Evolutionary conservation across 1,140 invertebrate species (phyloP), one percentile per base, ranked within the genome.

Genomic region (Brachionus koreanus): DNA sequence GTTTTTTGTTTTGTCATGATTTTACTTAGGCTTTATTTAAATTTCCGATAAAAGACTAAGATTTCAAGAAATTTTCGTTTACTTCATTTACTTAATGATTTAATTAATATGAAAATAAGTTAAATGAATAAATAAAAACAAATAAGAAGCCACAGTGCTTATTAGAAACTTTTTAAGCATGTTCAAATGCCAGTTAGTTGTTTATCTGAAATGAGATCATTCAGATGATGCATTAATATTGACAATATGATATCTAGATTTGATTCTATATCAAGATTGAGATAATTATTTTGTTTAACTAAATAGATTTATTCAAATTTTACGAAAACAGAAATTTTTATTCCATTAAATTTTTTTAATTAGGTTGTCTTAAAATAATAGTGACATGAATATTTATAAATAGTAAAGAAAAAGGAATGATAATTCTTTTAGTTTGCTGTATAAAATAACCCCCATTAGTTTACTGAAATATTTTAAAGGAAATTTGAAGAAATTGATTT

Each of bases 91-190:
- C 9, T 37, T 39, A 37, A 69, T 69, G 10, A 39, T 69, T 69
- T 69, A 69, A 69, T 69, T 69, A 69, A 69, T 69, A 69, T 69
- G 33, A 39, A 69, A 69, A 69, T 69, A 69, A 69, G 65, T 19
- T 42, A 42, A 2, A 42, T 29, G 29, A 29, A 29, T 29, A 29
- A 29, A 29, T 29, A 13, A 42, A 23, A 19, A 19, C 16, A 23
- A 19, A 23, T 23, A 57, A 19, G 19, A 57, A 57, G 49, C 9
- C 49, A 16, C 19, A 57, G 2, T 19, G 49, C 19, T 57, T 23
- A 57, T 57, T 23, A 57, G 3, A 57, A 57, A 57, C 4, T 57
- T 52, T 16, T 25, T 57, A 16, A 57, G 19, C 16, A 57, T 57
- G 49, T 23, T 57, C 49, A 16, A 19, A 57, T 23, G 2, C 49